These are phyloP conservation scores for Hypsopygia costalis DNA, from an alignment of 2,888 invertebrate species.

Conservation along the genomic window DNA sequence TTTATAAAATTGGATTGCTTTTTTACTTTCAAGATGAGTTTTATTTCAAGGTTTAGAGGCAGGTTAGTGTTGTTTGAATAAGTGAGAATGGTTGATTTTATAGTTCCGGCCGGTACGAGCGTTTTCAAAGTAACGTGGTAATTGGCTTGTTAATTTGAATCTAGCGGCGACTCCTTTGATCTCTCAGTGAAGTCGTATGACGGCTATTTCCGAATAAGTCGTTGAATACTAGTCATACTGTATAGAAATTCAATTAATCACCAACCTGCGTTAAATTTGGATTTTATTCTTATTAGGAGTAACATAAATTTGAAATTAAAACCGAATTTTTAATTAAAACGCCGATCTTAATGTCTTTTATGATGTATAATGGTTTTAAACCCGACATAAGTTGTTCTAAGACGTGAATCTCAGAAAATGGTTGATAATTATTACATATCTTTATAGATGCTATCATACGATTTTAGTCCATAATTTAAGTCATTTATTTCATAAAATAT, in stretches of 20 bases:
- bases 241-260: constrained; percentile 53
- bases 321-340: too few relatives aligned
- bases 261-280: too few relatives aligned
- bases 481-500: too few relatives aligned
- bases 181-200: constrained; percentile 49
- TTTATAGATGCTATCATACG: too few relatives aligned
- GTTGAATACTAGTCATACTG: constrained; percentile 35
- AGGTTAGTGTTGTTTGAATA: constrained; percentile 19
- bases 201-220: constrained; percentile 59
- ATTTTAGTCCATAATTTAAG: too few relatives aligned
- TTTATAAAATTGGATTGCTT: constrained; percentile 14
- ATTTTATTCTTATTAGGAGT: neutral
- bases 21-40: constrained; percentile 2
- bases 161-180: constrained; percentile 63
- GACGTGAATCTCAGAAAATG: too few relatives aligned
- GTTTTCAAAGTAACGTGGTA: constrained; percentile 60
- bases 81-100: constrained; percentile 43
- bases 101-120: constrained; percentile 41
- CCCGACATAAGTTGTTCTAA: too few relatives aligned
- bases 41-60: constrained; percentile 8
- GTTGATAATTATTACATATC: too few relatives aligned
- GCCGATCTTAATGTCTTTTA: too few relatives aligned
- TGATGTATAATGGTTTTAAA: too few relatives aligned
- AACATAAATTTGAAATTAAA: neutral
- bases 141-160: constrained; percentile 74